Evolutionary conservation across 1,140 invertebrate genomes (phyloP).

Genomic region (Tachypleus tridentatus): DNA sequence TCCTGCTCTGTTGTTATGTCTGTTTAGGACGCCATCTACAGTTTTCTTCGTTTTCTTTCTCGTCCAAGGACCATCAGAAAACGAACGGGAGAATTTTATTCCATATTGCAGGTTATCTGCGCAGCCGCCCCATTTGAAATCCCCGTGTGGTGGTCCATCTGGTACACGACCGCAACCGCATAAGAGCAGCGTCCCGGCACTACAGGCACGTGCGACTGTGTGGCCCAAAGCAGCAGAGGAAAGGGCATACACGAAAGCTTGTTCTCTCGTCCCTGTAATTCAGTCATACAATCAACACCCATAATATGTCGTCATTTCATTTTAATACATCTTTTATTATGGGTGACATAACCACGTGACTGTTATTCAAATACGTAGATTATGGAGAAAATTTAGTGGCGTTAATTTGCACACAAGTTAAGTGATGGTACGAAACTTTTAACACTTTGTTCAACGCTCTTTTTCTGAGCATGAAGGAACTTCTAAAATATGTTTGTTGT

Average conservation of each 20-base stretch:
- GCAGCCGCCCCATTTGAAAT: conserved; percentile 38
- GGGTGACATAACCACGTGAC: too few relatives aligned
- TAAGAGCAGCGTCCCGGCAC: conserved; percentile 47
- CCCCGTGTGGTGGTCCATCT: conserved; percentile 39
- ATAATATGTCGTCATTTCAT: background rate
- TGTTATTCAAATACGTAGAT: too few relatives aligned
- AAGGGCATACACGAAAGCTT: conserved; percentile 61
- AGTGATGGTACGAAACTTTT: too few relatives aligned
- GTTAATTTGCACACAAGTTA: too few relatives aligned
- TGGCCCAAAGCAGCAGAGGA: conserved; percentile 57
- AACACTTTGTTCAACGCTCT: too few relatives aligned
- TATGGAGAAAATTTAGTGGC: too few relatives aligned
- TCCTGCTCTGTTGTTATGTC: conserved; percentile 41
- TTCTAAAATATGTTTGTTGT: too few relatives aligned
- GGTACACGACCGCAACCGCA: conserved; percentile 53
- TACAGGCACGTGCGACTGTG: conserved; percentile 56
- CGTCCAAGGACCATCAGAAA: conserved; percentile 62
- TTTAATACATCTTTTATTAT: too few relatives aligned
- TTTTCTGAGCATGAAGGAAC: too few relatives aligned
- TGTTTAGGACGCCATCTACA: conserved; percentile 35
- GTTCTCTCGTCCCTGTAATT: conserved; percentile 57
- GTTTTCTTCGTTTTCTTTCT: conserved; percentile 56
- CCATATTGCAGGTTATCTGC: conserved; percentile 26
- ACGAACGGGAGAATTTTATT: conserved; percentile 47
- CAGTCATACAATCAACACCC: background rate